Evolutionary conservation across 2,888 invertebrate species (phyloP).

Genomic region (Timema podura): DNA sequence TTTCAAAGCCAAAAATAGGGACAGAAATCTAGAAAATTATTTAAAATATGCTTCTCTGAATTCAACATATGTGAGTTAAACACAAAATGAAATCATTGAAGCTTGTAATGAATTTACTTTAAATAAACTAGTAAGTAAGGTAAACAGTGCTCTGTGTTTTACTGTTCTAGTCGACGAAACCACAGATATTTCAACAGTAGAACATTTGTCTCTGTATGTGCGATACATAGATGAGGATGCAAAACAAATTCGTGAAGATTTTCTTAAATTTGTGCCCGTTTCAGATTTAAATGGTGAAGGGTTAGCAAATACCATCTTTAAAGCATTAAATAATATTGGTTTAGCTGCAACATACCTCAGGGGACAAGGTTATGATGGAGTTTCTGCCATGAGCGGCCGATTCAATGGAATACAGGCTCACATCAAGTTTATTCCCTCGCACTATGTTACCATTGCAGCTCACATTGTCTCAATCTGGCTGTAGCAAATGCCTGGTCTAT

Average conservation of each 20-base stretch:
- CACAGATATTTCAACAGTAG: slow-evolving; percentile 36
- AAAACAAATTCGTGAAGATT: slow-evolving; percentile 31
- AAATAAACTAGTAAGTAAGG: slow-evolving; percentile 33
- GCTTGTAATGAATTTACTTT: slow-evolving; percentile 32
- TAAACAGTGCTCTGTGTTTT: slow-evolving; percentile 37
- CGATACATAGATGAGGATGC: no score
- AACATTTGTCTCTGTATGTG: slow-evolving; percentile 37
- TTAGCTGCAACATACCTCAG: slow-evolving; percentile 31
- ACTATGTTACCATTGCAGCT: slow-evolving; percentile 35
- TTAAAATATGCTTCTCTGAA: no score
- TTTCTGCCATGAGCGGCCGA: slow-evolving; percentile 33
- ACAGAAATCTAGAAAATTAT: no score
- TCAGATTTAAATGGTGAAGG: slow-evolving; percentile 30
- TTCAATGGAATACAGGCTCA: slow-evolving; percentile 33
- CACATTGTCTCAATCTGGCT: slow-evolving; percentile 36
- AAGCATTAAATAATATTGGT: slow-evolving; percentile 28
- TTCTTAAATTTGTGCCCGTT: slow-evolving; percentile 35
- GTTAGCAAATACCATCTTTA: slow-evolving; percentile 31
- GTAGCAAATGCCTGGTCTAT: slow-evolving; percentile 33
- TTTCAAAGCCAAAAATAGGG: no score
- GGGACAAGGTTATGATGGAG: slow-evolving; percentile 37
- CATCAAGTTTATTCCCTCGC: slow-evolving; percentile 27
- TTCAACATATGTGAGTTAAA: slow-evolving; percentile 36
- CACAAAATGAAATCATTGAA: slow-evolving; percentile 38
- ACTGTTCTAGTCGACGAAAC: slow-evolving; percentile 40